These are phyloP conservation scores for Ptychochromis oligacanthus DNA, from an alignment of 2,113 vertebrate genomes.

Conservation along the genomic window DNA sequence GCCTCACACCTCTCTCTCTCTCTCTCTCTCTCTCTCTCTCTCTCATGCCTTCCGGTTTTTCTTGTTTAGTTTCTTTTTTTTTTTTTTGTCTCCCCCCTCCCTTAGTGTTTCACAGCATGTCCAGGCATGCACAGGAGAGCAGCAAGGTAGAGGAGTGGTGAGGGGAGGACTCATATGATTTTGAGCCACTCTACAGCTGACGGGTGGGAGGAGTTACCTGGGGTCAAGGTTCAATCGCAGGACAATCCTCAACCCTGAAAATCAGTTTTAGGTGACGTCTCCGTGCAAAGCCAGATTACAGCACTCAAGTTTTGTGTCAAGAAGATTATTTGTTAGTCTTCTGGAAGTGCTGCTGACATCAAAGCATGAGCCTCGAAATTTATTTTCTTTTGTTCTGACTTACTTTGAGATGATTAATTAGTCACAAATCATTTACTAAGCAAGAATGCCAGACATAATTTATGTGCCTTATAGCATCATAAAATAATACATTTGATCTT, in stretches of 20 bases:
- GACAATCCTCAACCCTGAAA: conserved; percentile 41
- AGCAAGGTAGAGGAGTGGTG: conserved; percentile 6
- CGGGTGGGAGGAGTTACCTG: conserved; percentile 62
- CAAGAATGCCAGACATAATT: not conserved
- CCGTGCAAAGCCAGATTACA: not conserved
- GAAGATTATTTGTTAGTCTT: not conserved
- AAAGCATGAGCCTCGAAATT: not conserved
- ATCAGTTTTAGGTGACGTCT: not conserved
- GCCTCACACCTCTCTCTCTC: conserved; percentile 27
- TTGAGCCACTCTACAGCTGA: conserved; percentile 21
- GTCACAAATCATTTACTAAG: not conserved
- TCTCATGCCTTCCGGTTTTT: conserved; percentile 67
- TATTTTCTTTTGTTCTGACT: not conserved
- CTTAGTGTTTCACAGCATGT: conserved; percentile 69
- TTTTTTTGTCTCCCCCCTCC: conserved; percentile 72
- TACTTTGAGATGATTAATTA: not conserved
- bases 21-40: conserved; percentile 16
- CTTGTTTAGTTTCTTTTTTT: conserved; percentile 73
- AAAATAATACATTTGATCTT: not conserved
- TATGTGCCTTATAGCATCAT: not conserved
- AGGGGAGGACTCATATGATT: conserved; percentile 11
- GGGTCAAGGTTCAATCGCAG: conserved; percentile 73
- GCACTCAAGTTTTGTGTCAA: not conserved
- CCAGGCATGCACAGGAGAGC: conserved; percentile 62
- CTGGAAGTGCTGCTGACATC: not conserved